phyloP scores from a whole-genome alignment of 2,888 invertebrate genomes.

The Blastobasis lacticolella region DNA sequence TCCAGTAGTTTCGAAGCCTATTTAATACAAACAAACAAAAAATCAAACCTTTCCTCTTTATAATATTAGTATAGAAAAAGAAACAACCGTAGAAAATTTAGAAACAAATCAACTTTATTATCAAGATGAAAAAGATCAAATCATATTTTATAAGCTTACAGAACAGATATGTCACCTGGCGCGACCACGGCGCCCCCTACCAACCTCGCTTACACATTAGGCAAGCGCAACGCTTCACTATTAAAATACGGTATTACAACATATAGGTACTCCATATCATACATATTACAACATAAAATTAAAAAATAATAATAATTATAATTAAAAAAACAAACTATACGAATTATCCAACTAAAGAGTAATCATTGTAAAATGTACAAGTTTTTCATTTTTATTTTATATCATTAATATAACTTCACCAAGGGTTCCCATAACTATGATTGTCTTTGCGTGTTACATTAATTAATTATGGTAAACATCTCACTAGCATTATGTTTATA shows the following conservation, averaged over 20 bases:
- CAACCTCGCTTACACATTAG: neutral
- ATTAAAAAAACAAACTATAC: slow-evolving; percentile 8
- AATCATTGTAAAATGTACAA: slow-evolving; percentile 54
- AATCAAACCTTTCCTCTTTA: too few species aligned
- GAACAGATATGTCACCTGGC: slow-evolving; percentile 54
- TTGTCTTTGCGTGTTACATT: slow-evolving; percentile 52
- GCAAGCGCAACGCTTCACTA: slow-evolving; percentile 1
- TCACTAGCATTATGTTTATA: slow-evolving; percentile 64
- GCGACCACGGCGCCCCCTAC: slow-evolving; percentile 18
- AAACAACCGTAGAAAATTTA: slow-evolving; percentile 62
- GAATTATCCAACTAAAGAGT: slow-evolving; percentile 38
- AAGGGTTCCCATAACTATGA: slow-evolving; percentile 51
- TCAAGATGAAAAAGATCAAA: slow-evolving; percentile 74
- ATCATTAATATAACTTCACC: slow-evolving; percentile 42
- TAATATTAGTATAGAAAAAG: slow-evolving; percentile 5
- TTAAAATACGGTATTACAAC: neutral
- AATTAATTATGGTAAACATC: slow-evolving; percentile 63
- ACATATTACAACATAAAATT: slow-evolving; percentile 11
- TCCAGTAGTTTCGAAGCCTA: too few species aligned
- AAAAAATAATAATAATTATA: slow-evolving; percentile 16
- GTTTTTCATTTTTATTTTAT: too few species aligned
- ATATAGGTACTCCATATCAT: neutral
- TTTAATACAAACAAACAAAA: too few species aligned
- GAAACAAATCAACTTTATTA: slow-evolving; percentile 75
- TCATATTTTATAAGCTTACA: slow-evolving; percentile 64